These are phyloP conservation scores for Ahaetulla prasina DNA, from an alignment of 2,113 vertebrate species.

Conservation along the genomic window DNA sequence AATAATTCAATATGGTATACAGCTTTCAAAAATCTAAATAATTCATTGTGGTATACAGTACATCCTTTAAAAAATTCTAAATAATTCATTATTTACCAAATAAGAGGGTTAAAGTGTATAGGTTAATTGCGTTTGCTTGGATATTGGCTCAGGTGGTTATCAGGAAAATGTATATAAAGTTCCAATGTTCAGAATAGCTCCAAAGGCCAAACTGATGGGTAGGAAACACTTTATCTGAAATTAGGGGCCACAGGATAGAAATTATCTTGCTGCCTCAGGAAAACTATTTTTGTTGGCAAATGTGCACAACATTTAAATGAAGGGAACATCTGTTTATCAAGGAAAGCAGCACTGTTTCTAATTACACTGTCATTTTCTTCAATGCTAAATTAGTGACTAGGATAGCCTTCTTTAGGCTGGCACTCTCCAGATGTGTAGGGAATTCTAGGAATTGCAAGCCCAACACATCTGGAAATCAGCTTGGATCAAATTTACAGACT, in stretches of 20 bases:
- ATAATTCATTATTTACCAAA: conserved; percentile 60
- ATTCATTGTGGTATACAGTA: conserved; percentile 39
- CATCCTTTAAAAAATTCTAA: conserved; percentile 31
- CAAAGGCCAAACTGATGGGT: conserved; percentile 46
- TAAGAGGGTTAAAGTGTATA: conserved; percentile 50
- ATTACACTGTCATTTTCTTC: conserved; percentile 68
- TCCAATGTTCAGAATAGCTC: conserved; percentile 40
- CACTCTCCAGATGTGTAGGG: not conserved
- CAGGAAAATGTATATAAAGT: conserved; percentile 47
- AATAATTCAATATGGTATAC: conserved; percentile 2
- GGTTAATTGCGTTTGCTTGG: conserved; percentile 62
- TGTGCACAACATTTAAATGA: conserved; percentile 58
- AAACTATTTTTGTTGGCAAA: conserved; percentile 53
- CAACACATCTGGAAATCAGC: conserved; percentile 9
- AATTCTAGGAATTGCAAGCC: not conserved
- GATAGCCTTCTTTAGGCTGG: not conserved
- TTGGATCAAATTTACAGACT: conserved; percentile 58
- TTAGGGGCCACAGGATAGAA: conserved; percentile 58
- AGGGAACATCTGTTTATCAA: conserved; percentile 69
- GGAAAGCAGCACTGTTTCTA: conserved; percentile 61
- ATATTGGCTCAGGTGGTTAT: conserved; percentile 61
- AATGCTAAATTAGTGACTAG: conserved; percentile 66
- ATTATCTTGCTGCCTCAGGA: conserved; percentile 56
- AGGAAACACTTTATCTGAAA: conserved; percentile 50
- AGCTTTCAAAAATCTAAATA: conserved; percentile 40